Evolutionary conservation across 2,888 invertebrate genomes (phyloP).

Genomic region (Cephus pulcher): DNA sequence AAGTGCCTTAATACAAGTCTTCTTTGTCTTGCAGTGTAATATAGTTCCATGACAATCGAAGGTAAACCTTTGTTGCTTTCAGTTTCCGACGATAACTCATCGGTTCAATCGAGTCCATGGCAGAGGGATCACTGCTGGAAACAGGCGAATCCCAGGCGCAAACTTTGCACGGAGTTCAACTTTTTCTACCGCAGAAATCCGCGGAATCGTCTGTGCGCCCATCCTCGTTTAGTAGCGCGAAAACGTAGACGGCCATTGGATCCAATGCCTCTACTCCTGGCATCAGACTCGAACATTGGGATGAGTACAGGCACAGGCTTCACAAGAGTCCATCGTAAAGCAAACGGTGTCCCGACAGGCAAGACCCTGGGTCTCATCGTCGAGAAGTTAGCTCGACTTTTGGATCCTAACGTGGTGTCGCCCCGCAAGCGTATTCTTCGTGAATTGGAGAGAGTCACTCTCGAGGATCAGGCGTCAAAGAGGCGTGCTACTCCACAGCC

Average conservation of each 20-base stretch:
- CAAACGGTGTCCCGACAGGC: conserved; percentile 35
- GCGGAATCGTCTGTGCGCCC: conserved; percentile 63
- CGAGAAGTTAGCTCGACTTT: conserved; percentile 58
- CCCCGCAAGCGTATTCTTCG: conserved; percentile 86
- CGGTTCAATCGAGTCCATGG: conserved; percentile 91
- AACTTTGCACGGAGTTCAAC: conserved; percentile 79
- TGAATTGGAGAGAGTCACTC: conserved; percentile 82
- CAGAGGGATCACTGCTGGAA: conserved; percentile 92
- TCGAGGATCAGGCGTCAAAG: conserved; percentile 76
- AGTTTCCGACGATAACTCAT: conserved; percentile 92
- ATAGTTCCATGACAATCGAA: not conserved
- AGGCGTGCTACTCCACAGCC: conserved; percentile 65
- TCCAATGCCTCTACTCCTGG: conserved; percentile 51
- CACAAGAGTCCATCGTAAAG: conserved; percentile 41
- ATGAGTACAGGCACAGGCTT: conserved; percentile 31
- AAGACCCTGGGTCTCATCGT: conserved; percentile 57
- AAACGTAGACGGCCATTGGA: conserved; percentile 80
- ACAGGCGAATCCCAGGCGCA: conserved; percentile 80
- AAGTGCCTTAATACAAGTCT: not conserved
- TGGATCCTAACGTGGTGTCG: conserved; percentile 75
- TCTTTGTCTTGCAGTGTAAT: not conserved
- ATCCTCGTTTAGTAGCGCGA: conserved; percentile 66
- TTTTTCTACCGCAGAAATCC: conserved; percentile 77
- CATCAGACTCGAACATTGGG: conserved; percentile 38
- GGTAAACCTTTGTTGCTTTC: conserved; percentile 37